Conservation (phyloP, 2,113 vertebrate genomes). For the Caloenas nicobarica region DNA sequence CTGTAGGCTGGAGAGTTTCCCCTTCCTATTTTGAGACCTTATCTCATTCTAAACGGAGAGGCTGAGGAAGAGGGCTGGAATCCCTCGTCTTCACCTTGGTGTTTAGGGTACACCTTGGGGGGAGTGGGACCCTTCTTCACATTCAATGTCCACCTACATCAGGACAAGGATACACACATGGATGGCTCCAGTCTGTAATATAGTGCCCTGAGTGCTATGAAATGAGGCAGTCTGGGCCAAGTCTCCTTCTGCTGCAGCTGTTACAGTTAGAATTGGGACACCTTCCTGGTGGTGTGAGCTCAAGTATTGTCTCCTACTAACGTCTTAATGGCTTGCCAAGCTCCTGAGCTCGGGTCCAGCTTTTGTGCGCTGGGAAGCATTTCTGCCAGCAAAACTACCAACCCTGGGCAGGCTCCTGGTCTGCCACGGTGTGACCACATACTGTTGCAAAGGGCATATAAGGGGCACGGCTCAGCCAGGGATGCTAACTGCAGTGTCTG, state of each 20-base stretch:
- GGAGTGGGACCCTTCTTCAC: neutral
- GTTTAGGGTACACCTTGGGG: neutral
- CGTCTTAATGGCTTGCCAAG: rapidly evolving
- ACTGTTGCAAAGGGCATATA: rapidly evolving
- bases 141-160: neutral
- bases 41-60: neutral
- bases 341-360: neutral
- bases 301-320: neutral
- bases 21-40: neutral
- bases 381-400: neutral
- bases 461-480: neutral
- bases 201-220: rapidly evolving
- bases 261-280: neutral
- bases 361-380: rapidly evolving
- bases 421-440: neutral
- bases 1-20: neutral
- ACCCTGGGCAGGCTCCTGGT: rapidly evolving
- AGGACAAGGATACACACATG: neutral
- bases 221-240: neutral
- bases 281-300: neutral
- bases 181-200: neutral
- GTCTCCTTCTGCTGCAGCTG: neutral
- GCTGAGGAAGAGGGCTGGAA: neutral
- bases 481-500: neutral
- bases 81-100: neutral